These are phyloP conservation scores for Tetheella fluctuosa DNA, from an alignment of 2,888 invertebrate genomes.

Conservation along the genomic window DNA sequence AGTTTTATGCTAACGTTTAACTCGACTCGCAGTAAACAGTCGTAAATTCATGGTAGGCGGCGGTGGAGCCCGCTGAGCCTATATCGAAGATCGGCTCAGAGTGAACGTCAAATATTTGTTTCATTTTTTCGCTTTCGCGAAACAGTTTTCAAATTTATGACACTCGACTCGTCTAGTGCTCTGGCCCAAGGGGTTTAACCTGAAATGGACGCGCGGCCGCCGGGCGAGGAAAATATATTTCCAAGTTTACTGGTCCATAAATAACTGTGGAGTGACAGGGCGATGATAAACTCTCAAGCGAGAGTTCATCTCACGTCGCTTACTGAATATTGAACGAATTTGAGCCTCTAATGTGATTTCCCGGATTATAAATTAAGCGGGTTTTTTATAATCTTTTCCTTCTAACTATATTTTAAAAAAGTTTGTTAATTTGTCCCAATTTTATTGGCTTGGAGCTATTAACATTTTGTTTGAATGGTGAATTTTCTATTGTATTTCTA, in stretches of 20 bases:
- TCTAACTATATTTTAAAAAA: background rate
- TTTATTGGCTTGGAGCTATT: background rate
- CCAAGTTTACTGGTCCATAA: slow-evolving; percentile 83
- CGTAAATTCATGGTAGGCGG: slow-evolving; percentile 46
- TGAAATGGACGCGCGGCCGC: slow-evolving; percentile 80
- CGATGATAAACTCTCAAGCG: slow-evolving; percentile 80
- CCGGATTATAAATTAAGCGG: slow-evolving; percentile 39
- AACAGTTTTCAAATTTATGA: slow-evolving; percentile 83
- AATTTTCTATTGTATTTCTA: too few species aligned
- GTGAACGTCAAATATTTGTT: slow-evolving; percentile 73
- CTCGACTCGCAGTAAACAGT: slow-evolving; percentile 44
- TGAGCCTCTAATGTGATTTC: slow-evolving; percentile 58
- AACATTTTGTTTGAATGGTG: too few species aligned
- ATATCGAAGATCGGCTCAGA: slow-evolving; percentile 58
- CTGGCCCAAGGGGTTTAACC: slow-evolving; percentile 81
- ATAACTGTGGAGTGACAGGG: slow-evolving; percentile 81
- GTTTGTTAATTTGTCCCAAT: too few species aligned
- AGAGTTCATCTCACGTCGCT: slow-evolving; percentile 77
- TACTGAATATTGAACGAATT: slow-evolving; percentile 76
- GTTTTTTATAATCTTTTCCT: background rate
- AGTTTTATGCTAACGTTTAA: slow-evolving; percentile 44
- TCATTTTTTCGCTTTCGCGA: slow-evolving; percentile 75
- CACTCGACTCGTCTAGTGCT: slow-evolving; percentile 80
- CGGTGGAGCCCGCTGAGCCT: slow-evolving; percentile 31
- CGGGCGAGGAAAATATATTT: slow-evolving; percentile 81